phyloP scores from a whole-genome alignment of 1,140 invertebrate species.

The Drosophila saltans region DNA sequence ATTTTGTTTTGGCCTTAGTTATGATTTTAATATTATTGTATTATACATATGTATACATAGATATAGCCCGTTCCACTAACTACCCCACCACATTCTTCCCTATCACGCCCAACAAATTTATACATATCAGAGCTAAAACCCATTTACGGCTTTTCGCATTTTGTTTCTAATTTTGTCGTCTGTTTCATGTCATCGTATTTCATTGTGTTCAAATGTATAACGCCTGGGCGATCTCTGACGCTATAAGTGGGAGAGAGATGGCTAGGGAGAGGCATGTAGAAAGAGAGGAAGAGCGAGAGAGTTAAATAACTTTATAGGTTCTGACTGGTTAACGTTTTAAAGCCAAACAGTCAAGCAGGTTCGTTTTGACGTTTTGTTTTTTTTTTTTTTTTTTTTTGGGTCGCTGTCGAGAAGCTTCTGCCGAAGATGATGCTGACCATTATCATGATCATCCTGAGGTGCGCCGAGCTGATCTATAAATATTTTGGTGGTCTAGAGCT shows the following conservation, averaged over 20 bases:
- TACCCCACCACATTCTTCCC: background rate
- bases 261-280: conserved; percentile 22
- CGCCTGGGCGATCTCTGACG: conserved; percentile 39
- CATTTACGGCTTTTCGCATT: conserved; percentile 35
- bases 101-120: conserved; percentile 16
- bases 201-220: conserved; percentile 67
- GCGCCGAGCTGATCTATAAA: conserved; percentile 68
- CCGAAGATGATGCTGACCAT: conserved; percentile 42
- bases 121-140: conserved; percentile 25
- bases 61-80: background rate
- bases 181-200: conserved; percentile 34
- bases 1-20: conserved; percentile 45
- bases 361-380: conserved; percentile 38
- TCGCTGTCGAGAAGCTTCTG: conserved; percentile 75
- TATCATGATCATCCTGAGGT: conserved; percentile 66
- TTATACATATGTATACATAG: background rate
- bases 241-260: conserved; percentile 60
- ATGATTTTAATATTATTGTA: conserved; percentile 50
- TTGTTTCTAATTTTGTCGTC: conserved; percentile 47
- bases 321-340: conserved; percentile 49
- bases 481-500: conserved; percentile 67
- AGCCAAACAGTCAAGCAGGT: conserved; percentile 60
- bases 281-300: conserved; percentile 10
- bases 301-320: conserved; percentile 20
- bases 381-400: conserved; percentile 46